Conservation (phyloP, 2,113 vertebrate species). For the Anguilla japonica region DNA sequence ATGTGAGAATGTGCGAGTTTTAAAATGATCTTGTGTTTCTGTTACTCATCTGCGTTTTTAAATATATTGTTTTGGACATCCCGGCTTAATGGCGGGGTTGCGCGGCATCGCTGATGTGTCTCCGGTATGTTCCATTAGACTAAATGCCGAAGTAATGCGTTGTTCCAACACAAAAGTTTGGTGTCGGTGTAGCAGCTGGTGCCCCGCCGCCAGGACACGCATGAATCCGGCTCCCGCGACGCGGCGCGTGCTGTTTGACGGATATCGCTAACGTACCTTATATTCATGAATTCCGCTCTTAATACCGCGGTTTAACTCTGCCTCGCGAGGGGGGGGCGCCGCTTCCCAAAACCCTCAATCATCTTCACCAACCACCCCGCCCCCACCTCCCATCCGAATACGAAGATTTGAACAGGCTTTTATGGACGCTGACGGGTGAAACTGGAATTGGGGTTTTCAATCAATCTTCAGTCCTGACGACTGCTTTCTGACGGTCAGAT, state of each 20-base stretch:
- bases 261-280: constrained; percentile 63
- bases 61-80: constrained; percentile 36
- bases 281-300: constrained; percentile 56
- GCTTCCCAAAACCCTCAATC: constrained; percentile 22
- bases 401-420: constrained; percentile 20
- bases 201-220: constrained; percentile 62
- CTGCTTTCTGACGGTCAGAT: not conserved
- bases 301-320: constrained; percentile 32
- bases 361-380: constrained; percentile 3
- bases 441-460: constrained; percentile 10
- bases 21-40: not conserved
- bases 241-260: constrained; percentile 59
- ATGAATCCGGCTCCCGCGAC: constrained; percentile 63
- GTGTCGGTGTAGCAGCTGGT: constrained; percentile 69
- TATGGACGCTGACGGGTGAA: not conserved
- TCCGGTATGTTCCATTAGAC: constrained; percentile 59
- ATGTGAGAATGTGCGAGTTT: not conserved
- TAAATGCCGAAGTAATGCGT: constrained; percentile 71
- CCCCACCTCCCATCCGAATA: constrained; percentile 30
- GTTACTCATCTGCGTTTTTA: not conserved
- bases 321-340: constrained; percentile 22
- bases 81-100: constrained; percentile 55
- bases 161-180: constrained; percentile 71
- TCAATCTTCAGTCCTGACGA: not conserved
- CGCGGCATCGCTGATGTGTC: constrained; percentile 57